These are phyloP conservation scores for Lordiphosa stackelbergi DNA, from an alignment of 1,140 invertebrate species.

Conservation along the genomic window DNA sequence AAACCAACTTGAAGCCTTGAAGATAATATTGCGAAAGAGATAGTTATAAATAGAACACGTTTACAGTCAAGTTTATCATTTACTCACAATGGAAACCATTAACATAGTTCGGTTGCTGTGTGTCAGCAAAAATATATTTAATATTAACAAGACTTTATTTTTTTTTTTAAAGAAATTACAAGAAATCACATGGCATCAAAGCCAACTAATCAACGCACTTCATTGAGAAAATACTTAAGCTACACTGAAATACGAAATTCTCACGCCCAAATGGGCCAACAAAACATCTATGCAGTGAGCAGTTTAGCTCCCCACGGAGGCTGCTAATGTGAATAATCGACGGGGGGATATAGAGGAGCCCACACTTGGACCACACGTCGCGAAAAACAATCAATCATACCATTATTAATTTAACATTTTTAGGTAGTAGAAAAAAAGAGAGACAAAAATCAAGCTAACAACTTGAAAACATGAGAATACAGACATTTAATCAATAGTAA, in stretches of 20 bases:
- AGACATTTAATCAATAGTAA: conserved; percentile 57
- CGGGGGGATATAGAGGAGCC: not conserved
- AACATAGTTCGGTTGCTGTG: too few species aligned
- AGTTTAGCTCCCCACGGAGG: conserved; percentile 43
- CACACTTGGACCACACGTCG: conserved; percentile 47
- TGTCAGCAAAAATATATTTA: too few species aligned
- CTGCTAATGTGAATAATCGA: conserved; percentile 18
- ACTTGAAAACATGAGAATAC: conserved; percentile 38
- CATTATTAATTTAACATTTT: conserved; percentile 54
- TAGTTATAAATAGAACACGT: too few species aligned
- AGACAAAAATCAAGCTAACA: conserved; percentile 35
- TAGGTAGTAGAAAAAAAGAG: conserved; percentile 26
- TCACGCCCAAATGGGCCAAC: conserved; percentile 21
- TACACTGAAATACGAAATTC: conserved; percentile 20
- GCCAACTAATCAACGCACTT: conserved; percentile 31
- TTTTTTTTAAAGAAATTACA: not conserved
- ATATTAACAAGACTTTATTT: too few species aligned
- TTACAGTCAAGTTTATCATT: too few species aligned
- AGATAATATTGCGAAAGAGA: too few species aligned
- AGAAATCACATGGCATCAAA: conserved; percentile 13
- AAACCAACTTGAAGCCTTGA: too few species aligned
- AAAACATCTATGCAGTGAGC: conserved; percentile 33
- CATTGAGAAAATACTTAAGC: conserved; percentile 30
- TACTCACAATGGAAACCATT: too few species aligned
- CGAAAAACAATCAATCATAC: conserved; percentile 56